These are phyloP conservation scores for Urocynchramus pylzowi DNA, from an alignment of 2,113 vertebrate species.

Conservation along the genomic window DNA sequence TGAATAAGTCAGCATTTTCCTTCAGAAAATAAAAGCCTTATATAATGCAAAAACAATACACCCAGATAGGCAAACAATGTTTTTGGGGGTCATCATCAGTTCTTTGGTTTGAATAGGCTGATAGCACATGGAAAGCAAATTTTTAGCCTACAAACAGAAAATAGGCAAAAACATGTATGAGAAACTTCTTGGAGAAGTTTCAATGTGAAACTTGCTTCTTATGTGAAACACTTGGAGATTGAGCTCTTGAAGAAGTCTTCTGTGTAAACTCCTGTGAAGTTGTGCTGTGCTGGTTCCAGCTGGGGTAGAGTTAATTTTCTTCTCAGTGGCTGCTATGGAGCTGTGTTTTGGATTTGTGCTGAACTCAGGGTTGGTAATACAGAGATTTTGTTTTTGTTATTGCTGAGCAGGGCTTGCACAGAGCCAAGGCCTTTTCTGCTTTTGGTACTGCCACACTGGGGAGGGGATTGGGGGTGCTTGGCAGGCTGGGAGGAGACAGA, in stretches of 20 bases:
- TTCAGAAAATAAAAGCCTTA: neutral
- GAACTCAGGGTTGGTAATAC: neutral
- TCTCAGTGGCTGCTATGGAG: accelerated
- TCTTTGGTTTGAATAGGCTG: neutral
- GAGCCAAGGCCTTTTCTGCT: neutral
- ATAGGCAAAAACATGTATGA: neutral
- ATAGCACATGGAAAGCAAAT: neutral
- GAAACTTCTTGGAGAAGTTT: no score
- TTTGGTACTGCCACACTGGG: neutral
- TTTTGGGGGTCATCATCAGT: neutral
- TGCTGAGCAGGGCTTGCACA: neutral
- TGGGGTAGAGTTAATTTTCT: neutral
- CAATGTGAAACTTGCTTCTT: no score
- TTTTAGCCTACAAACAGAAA: neutral
- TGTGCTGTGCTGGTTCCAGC: neutral
- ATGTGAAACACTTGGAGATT: neutral
- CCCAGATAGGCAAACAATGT: neutral
- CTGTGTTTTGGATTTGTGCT: neutral
- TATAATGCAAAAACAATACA: neutral
- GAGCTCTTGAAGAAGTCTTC: neutral
- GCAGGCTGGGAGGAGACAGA: neutral
- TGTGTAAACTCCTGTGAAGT: neutral
- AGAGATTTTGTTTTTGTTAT: neutral
- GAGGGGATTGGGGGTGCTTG: neutral
- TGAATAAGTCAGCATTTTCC: neutral